Percentiles rank a stretch among this genome's conserved stretches.
Conservation (phyloP, 2,888 invertebrate genomes). For the Drosophila putrida region DNA sequence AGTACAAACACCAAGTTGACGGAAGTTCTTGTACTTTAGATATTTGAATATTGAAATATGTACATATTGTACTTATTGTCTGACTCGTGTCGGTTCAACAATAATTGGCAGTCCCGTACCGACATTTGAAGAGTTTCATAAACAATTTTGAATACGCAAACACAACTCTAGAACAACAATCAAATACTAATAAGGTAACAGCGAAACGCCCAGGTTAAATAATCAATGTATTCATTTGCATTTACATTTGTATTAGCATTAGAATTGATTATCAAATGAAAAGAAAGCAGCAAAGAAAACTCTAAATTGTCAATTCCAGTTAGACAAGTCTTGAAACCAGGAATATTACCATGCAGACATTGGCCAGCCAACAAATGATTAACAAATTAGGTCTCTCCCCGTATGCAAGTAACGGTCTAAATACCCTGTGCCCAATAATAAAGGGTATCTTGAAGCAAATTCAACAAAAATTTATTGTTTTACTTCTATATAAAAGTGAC, state of each 20-base stretch:
- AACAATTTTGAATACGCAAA: slow-evolving; percentile 19
- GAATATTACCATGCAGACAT: neutral
- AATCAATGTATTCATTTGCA: slow-evolving; percentile 9
- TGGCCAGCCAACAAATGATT: slow-evolving; percentile 1
- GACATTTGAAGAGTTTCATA: slow-evolving; percentile 4
- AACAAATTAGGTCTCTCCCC: slow-evolving; percentile 61
- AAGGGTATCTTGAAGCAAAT: neutral
- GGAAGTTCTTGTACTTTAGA: neutral
- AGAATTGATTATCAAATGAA: slow-evolving; percentile 49
- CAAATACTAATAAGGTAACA: neutral
- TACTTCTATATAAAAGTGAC: too few species aligned
- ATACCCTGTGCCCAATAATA: slow-evolving; percentile 18
- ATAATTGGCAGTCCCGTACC: neutral
- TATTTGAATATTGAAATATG: neutral
- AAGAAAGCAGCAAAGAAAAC: slow-evolving; percentile 47
- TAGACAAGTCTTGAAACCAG: slow-evolving; percentile 45
- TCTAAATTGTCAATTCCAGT: slow-evolving; percentile 49
- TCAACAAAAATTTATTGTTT: too few species aligned
- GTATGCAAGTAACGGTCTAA: slow-evolving; percentile 71
- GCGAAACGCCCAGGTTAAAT: slow-evolving; percentile 2
- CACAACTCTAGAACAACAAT: neutral
- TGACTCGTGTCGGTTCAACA: neutral
- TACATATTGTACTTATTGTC: neutral
- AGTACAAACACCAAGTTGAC: neutral
- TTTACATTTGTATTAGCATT: slow-evolving; percentile 24